Percentiles rank a stretch among this genome's conserved stretches.
Evolutionary conservation across 2,888 invertebrate species (phyloP).

Genomic region (Eupithecia tripunctaria): DNA sequence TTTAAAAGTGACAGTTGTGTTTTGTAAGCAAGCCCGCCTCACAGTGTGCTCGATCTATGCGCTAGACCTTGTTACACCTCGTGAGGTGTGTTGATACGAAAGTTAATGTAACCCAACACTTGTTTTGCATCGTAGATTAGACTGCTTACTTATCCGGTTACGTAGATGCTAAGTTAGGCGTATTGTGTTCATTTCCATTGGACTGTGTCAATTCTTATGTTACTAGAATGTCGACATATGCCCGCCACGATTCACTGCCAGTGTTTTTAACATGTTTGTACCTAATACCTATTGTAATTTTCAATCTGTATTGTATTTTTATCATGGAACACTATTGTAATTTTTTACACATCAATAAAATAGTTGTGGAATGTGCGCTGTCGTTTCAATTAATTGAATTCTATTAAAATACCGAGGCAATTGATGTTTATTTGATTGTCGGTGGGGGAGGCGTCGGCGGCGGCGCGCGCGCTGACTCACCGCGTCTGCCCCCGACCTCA

Average conservation of each 20-base stretch:
- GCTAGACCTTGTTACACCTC: slow-evolving; percentile 78
- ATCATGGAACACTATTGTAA: slow-evolving; percentile 71
- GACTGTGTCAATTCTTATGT: slow-evolving; percentile 88
- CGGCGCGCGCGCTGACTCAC: slow-evolving; percentile 62
- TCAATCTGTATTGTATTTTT: slow-evolving; percentile 48
- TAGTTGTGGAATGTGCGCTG: slow-evolving; percentile 76
- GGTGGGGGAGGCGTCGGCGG: slow-evolving; percentile 55
- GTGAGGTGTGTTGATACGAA: slow-evolving; percentile 63
- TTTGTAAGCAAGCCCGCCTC: slow-evolving; percentile 59
- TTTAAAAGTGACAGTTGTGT: slow-evolving; percentile 53
- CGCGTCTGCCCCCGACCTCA: slow-evolving; percentile 60
- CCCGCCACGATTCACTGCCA: slow-evolving; percentile 80
- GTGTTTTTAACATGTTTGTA: slow-evolving; percentile 63
- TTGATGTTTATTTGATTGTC: slow-evolving; percentile 68
- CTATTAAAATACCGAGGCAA: slow-evolving; percentile 78
- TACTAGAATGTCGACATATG: slow-evolving; percentile 87
- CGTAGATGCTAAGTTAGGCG: slow-evolving; percentile 57
- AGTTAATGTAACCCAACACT: slow-evolving; percentile 65
- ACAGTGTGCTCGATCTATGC: slow-evolving; percentile 78
- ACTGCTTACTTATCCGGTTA: slow-evolving; percentile 65
- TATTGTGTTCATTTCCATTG: slow-evolving; percentile 78
- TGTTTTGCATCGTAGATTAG: slow-evolving; percentile 71
- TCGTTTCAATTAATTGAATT: slow-evolving; percentile 81
- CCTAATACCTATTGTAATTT: slow-evolving; percentile 54
- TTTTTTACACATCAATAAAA: slow-evolving; percentile 80